Conservation (phyloP, 1,140 invertebrate species). For the Batillaria attramentaria region DNA sequence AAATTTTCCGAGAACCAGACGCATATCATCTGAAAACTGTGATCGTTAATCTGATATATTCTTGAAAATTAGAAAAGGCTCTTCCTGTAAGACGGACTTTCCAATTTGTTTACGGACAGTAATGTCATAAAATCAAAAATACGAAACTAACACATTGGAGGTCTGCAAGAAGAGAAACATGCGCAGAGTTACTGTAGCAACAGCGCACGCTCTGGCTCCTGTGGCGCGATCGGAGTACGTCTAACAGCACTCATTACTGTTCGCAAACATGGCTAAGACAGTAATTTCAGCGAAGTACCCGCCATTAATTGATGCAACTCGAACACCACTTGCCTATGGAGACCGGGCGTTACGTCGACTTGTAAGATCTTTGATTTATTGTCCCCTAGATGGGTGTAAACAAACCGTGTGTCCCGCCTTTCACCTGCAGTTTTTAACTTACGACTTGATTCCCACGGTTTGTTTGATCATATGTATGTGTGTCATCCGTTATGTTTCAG, state of each 20-base stretch:
- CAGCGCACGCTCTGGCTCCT: too few species aligned
- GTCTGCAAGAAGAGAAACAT: neutral
- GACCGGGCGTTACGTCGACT: slow-evolving; percentile 62
- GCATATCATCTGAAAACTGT: neutral
- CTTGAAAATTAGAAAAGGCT: too few species aligned
- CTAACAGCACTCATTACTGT: neutral
- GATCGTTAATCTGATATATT: neutral
- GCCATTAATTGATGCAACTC: slow-evolving; percentile 63
- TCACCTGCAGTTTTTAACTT: too few species aligned
- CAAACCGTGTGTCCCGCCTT: too few species aligned
- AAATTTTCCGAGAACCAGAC: neutral
- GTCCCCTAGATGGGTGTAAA: too few species aligned
- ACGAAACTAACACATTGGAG: neutral
- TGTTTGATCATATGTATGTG: too few species aligned
- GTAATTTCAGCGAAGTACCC: slow-evolving; percentile 64
- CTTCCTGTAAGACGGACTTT: neutral
- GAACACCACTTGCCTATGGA: slow-evolving; percentile 64
- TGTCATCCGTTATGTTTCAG: too few species aligned
- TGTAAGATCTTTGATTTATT: slow-evolving; percentile 49
- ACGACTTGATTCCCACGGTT: too few species aligned
- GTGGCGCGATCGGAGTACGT: neutral
- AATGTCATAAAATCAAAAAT: neutral
- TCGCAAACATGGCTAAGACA: slow-evolving; percentile 52
- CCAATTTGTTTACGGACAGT: neutral
- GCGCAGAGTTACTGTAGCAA: slow-evolving; percentile 31